Conservation (phyloP, 2,888 invertebrate genomes). For the Perizoma flavofasciatum region DNA sequence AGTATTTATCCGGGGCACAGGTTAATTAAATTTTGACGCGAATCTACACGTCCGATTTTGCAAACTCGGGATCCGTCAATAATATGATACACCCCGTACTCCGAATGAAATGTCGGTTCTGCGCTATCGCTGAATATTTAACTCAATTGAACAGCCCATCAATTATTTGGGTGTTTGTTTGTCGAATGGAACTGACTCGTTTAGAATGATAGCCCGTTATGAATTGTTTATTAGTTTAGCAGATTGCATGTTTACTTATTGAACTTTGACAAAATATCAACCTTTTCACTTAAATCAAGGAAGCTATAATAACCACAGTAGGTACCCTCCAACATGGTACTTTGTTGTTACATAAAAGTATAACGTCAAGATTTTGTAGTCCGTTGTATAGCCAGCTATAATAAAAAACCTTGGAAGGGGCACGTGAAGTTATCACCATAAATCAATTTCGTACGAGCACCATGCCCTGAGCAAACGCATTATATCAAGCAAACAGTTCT, state of each 20-base stretch:
- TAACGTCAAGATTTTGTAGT: not conserved
- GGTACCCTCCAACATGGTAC: not conserved
- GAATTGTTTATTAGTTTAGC: conserved; percentile 36
- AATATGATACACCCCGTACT: conserved; percentile 32
- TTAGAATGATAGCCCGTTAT: conserved; percentile 39
- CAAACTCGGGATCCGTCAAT: conserved; percentile 21
- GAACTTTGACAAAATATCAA: conserved; percentile 22
- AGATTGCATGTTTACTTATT: conserved; percentile 33
- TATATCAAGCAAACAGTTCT: conserved; percentile 64
- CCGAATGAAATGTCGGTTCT: conserved; percentile 34
- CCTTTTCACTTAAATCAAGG: not conserved
- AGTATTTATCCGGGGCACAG: conserved; percentile 45
- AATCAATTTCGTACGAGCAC: conserved; percentile 62
- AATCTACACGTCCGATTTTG: conserved; percentile 38
- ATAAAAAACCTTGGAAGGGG: conserved; percentile 31
- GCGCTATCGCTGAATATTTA: conserved; percentile 41
- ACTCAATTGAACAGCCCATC: conserved; percentile 41
- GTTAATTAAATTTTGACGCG: conserved; percentile 68
- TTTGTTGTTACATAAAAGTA: not conserved
- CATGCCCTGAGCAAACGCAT: conserved; percentile 68
- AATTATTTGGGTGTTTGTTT: conserved; percentile 36
- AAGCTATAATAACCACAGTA: not conserved
- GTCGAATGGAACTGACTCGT: conserved; percentile 34
- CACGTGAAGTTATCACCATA: conserved; percentile 52
- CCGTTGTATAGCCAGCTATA: not conserved